phyloP scores from a whole-genome alignment of 2,113 vertebrate species.

The Muntiacus reevesi region DNA sequence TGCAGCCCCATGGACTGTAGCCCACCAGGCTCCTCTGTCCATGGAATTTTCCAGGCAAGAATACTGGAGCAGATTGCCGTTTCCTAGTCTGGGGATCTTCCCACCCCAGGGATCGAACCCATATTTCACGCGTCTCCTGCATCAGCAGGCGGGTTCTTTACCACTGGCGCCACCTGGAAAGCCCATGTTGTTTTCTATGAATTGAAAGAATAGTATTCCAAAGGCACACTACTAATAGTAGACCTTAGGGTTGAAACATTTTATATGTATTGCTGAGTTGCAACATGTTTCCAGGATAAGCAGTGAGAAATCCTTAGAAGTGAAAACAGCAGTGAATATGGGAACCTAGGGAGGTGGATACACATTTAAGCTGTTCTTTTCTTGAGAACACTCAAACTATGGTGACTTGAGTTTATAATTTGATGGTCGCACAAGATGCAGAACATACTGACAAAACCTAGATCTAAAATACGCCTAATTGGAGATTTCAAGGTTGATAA shows the following conservation, averaged over 20 bases:
- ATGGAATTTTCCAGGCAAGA: neutral
- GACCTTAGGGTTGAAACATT: neutral
- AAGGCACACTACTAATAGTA: neutral
- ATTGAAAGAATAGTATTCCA: neutral
- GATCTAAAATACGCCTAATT: neutral
- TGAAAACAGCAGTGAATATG: neutral
- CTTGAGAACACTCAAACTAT: neutral
- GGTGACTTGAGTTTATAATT: neutral
- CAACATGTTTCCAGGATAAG: neutral
- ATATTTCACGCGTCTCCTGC: neutral
- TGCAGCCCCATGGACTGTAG: neutral
- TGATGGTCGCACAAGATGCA: neutral
- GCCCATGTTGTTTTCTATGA: neutral
- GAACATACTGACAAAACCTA: neutral
- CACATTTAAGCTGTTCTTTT: neutral
- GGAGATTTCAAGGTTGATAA: neutral
- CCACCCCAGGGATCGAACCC: neutral
- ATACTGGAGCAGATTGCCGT: neutral
- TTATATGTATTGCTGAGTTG: neutral
- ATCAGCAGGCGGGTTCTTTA: neutral
- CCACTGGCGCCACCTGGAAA: neutral
- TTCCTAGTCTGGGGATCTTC: neutral
- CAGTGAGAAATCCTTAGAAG: neutral
- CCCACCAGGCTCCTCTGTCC: neutral
- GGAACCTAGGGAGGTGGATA: neutral